Evolutionary conservation across 2,888 invertebrate species (phyloP).

Genomic region (Andrena trimmerana): DNA sequence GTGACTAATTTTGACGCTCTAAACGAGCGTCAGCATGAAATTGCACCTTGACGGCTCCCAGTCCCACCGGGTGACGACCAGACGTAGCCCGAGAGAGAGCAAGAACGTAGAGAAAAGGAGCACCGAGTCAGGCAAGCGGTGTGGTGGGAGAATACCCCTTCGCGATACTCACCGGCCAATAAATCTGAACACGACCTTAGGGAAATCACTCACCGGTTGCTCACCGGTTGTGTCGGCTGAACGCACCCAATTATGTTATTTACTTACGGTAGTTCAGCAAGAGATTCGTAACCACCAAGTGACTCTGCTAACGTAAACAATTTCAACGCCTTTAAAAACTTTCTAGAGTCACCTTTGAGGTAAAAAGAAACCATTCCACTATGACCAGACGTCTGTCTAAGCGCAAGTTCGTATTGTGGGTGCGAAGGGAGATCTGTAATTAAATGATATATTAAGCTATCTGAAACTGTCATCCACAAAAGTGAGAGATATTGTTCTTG

Average conservation of each 20-base stretch:
- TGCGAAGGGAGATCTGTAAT: slow-evolving; percentile 91
- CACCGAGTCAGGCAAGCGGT: too few species aligned
- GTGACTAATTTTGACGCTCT: too few species aligned
- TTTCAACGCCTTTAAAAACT: slow-evolving; percentile 91
- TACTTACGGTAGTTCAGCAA: slow-evolving; percentile 97
- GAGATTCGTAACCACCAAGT: slow-evolving; percentile 97
- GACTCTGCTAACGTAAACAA: slow-evolving; percentile 96
- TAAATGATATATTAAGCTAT: slow-evolving; percentile 5
- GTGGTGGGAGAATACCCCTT: too few species aligned
- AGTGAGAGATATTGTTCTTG: not conserved
- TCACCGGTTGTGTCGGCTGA: too few species aligned
- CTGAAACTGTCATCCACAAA: not conserved
- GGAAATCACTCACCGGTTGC: too few species aligned
- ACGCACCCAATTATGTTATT: slow-evolving; percentile 19
- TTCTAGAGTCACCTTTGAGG: slow-evolving; percentile 92
- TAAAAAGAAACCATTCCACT: slow-evolving; percentile 97
- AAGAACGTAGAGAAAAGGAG: too few species aligned
- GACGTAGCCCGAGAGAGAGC: too few species aligned
- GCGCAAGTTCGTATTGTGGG: slow-evolving; percentile 93
- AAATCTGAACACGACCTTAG: too few species aligned
- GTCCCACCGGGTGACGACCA: too few species aligned
- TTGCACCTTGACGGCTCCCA: too few species aligned
- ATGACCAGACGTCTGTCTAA: slow-evolving; percentile 93
- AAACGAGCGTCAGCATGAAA: too few species aligned
- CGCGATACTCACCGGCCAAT: too few species aligned